Evolutionary conservation across 2,888 invertebrate species (phyloP).

Genomic region (Leptinotarsa peninsularis): DNA sequence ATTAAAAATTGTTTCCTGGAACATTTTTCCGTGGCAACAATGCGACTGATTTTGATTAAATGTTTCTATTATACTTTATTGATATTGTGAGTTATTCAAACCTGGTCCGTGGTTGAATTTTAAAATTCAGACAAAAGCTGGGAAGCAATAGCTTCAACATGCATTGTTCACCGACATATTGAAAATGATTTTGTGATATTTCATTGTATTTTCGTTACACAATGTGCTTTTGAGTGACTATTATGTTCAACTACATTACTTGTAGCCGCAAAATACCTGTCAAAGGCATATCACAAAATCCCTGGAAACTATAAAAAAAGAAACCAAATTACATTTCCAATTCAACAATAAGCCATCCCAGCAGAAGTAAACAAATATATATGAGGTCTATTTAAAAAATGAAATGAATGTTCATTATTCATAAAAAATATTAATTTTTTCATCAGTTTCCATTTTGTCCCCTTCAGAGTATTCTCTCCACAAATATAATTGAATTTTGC

Average conservation of each 20-base stretch:
- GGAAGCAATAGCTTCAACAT: background rate
- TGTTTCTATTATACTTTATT: slow-evolving; percentile 8
- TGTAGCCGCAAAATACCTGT: too few relatives aligned
- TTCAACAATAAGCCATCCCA: too few relatives aligned
- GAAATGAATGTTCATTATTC: too few relatives aligned
- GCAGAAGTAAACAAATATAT: too few relatives aligned
- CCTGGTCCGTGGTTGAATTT: slow-evolving; percentile 1
- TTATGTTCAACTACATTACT: background rate
- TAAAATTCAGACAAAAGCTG: background rate
- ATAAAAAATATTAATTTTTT: too few relatives aligned
- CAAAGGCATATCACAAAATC: too few relatives aligned
- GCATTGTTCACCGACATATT: background rate
- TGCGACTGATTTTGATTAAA: slow-evolving; percentile 19
- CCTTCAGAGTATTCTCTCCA: too few relatives aligned
- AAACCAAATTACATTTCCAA: too few relatives aligned
- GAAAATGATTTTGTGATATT: background rate
- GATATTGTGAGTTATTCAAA: background rate
- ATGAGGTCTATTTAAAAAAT: too few relatives aligned
- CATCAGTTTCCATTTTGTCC: too few relatives aligned
- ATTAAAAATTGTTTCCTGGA: slow-evolving; percentile 22
- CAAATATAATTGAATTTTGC: too few relatives aligned
- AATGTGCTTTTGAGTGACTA: background rate
- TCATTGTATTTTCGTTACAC: background rate
- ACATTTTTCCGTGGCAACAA: background rate
- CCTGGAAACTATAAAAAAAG: too few relatives aligned